Evolutionary conservation across 2,797 vertebrate species (phyloP).

Genomic region (Phoeniculus purpureus): DNA sequence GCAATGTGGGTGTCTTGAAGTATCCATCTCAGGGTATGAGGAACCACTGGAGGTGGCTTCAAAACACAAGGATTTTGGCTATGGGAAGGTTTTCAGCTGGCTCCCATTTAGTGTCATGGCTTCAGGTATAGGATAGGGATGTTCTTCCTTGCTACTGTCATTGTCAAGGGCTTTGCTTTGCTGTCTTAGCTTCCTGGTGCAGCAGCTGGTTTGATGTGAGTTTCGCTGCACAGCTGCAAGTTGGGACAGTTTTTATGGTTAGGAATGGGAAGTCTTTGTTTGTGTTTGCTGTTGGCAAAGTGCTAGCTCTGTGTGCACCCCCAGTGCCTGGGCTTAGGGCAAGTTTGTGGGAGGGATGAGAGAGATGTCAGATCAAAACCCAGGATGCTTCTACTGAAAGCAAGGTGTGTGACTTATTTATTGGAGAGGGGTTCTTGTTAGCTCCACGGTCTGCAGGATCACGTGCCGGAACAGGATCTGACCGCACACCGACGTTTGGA

Average conservation of each 20-base stretch:
- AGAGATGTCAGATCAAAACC: neutral
- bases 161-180: neutral
- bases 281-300: neutral
- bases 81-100: neutral
- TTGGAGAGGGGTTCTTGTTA: neutral
- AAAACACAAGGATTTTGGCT: neutral
- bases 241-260: neutral
- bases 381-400: neutral
- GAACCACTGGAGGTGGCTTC: neutral
- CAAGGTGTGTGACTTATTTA: neutral
- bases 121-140: neutral
- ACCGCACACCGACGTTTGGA: neutral
- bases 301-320: neutral
- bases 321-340: neutral
- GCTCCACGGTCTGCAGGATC: neutral
- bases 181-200: neutral
- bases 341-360: neutral
- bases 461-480: neutral
- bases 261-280: neutral
- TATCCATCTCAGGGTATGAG: rapidly evolving
- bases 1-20: rapidly evolving
- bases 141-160: neutral
- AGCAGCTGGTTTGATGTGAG: neutral
- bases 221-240: neutral
- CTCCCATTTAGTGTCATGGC: neutral